Base-by-base conservation (phyloP, 2,888 invertebrate genomes). In the Encarsia formosa region DNA sequence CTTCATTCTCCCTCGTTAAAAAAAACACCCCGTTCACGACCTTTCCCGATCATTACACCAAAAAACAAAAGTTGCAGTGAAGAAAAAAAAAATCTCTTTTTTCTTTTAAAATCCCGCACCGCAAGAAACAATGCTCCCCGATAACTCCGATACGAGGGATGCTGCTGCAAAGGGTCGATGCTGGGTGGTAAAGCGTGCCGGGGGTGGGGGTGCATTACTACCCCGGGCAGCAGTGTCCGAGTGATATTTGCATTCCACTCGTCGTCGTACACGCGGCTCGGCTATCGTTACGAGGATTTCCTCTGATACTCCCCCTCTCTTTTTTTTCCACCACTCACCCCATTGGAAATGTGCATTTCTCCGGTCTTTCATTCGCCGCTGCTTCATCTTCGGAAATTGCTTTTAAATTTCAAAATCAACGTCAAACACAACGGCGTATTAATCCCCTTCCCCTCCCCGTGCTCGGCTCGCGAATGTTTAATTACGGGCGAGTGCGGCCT, bases 231-330 rank as follows among this genome's bases (percentile, higher is more conserved):
- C 71, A 70, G 65, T 67, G 63, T 60, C 63, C 65, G 64, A 65
- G 63, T 64, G 68, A 69, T 72, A 68, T 73, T 73, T 72, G 71
- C 71, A 66, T 70, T 73, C 64, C 69, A 69, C 71, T 72, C 65
- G 63, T 67, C 62, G 60, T 57, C 61, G 60, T 59, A 58, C 55
- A 60, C 61, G 62, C 54, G 23, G 37, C 31, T 16, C 41, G 48
- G 54, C 55, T 56, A 56, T 45, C 55, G 54, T 50, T 57, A 53
- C 53, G 58, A 60, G 54, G 58, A 46, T 32, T 19, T 35, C 35
- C 6, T 5, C 18, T 15, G 35, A 9, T 15, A 19, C 35, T 19
- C 6, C 35, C 6, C 35, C 11, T 8, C 26, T 26, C 26, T 11
- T 8, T 26, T 6, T 11, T 26, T 11, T 11, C 26, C 26, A 8